These are phyloP conservation scores for Trematomus bernacchii DNA, from an alignment of 2,797 vertebrate species.

Conservation along the genomic window DNA sequence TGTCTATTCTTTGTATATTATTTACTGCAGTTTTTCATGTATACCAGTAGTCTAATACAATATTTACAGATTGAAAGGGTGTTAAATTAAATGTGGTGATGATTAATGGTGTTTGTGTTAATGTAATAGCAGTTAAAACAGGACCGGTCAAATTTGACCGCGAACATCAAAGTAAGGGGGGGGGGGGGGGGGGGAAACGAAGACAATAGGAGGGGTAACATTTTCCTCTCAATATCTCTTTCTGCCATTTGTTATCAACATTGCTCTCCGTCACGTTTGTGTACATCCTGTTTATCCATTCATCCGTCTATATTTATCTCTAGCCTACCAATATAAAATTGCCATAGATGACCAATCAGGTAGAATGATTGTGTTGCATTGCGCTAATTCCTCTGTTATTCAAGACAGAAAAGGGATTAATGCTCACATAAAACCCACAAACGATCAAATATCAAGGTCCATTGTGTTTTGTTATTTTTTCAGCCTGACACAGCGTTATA, in stretches of 20 bases:
- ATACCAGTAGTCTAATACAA: too few species aligned
- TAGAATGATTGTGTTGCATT: not conserved
- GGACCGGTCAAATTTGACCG: too few species aligned
- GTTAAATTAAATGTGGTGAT: too few species aligned
- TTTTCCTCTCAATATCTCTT: not conserved
- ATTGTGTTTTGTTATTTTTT: not conserved
- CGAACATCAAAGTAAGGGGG: too few species aligned
- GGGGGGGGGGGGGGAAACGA: too few species aligned
- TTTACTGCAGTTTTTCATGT: too few species aligned
- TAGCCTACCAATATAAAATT: not conserved
- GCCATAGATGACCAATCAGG: not conserved
- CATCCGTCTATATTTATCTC: not conserved
- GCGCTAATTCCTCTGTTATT: not conserved
- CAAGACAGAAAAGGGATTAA: not conserved
- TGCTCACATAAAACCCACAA: not conserved
- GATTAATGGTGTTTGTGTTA: too few species aligned
- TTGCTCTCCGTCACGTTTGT: not conserved
- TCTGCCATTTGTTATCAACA: too few species aligned
- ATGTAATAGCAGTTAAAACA: too few species aligned
- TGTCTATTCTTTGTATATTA: too few species aligned
- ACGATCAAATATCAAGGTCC: too few species aligned
- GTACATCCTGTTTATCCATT: not conserved
- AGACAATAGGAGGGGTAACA: not conserved
- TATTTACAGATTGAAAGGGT: too few species aligned
- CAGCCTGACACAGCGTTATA: not conserved